Base-by-base conservation (phyloP, 2,797 vertebrate genomes). In the Cirrhinus molitorella region DNA sequence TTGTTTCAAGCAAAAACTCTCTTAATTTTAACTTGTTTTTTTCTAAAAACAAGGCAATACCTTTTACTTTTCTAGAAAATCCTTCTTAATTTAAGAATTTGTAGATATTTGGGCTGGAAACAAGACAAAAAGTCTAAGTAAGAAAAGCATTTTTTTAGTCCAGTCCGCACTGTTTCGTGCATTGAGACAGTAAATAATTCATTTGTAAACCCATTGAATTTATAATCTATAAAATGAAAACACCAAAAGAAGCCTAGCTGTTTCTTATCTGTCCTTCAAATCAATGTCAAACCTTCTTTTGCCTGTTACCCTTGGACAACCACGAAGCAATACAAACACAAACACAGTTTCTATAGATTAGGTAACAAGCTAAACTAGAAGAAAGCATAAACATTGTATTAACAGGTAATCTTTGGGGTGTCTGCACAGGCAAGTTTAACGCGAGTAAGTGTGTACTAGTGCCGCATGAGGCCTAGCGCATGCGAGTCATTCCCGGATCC, bases 181-280 rank as follows among this genome's bases (percentile, higher is more conserved):
- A 51, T 2, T 31, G 6, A 72, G 1, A 31, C 2, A 13, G 47
- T 3, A 13, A 34, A 0, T 19, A 21, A 37, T 5, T 19, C 2
- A 31, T 31, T 3, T 51, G 10, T 11, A 51, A 21, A 6, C 17
- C 13, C 25, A 5, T 45, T 28, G 16, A 23, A 45, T 23, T 1
- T 3, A 67, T 1, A 71, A 49, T 71, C 43, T 5, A 71, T 28
- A 1, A 49, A 70, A 49, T 28, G 0, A 31, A 45, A 49, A 31
- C 19, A 31, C 28, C 17, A 49, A 43, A 49, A 17, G 8, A 49
- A 28, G 25, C n/a, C 5, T 6, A 2, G 7, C 8, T 3, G 34
- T 40, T 68, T 49, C 23, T 12, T 3, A 72, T 31, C 43, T 45
- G n/a, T 45, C n/a, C 67, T 70, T 70, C 67, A 70, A 63, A 63